phyloP scores from a whole-genome alignment of 2,888 invertebrate species.

The Ochropleura leucogaster region DNA sequence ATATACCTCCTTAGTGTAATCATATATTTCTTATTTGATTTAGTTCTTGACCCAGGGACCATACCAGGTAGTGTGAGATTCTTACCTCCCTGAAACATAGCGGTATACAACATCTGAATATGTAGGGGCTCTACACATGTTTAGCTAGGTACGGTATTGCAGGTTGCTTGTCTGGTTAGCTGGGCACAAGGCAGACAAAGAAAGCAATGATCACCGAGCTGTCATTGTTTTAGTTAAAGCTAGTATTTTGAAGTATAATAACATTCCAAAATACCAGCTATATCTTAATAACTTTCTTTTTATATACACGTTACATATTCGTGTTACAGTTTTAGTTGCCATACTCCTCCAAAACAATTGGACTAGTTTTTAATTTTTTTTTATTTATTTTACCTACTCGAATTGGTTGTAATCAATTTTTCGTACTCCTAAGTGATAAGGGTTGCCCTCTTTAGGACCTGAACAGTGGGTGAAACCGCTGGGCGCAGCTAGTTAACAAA shows the following conservation, averaged over 20 bases:
- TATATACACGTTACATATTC: too few species aligned
- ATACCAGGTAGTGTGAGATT: background rate
- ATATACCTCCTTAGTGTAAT: background rate
- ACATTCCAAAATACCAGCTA: background rate
- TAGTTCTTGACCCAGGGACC: background rate
- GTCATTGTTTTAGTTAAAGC: background rate
- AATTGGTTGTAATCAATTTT: too few species aligned
- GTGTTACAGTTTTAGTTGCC: too few species aligned
- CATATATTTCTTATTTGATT: background rate
- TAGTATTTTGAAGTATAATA: too few species aligned
- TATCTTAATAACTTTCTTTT: background rate
- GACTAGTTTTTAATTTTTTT: too few species aligned
- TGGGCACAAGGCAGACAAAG: background rate
- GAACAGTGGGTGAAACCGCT: too few species aligned
- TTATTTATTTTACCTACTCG: too few species aligned
- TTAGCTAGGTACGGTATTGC: background rate
- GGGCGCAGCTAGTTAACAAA: too few species aligned
- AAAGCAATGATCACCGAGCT: background rate
- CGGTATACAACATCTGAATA: background rate
- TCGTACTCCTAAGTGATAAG: too few species aligned
- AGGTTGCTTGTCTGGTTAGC: background rate
- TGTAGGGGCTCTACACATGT: background rate
- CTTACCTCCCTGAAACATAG: background rate
- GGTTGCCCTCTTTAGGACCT: too few species aligned
- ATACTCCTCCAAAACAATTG: too few species aligned